Evolutionary conservation across 2,888 invertebrate species (phyloP), one percentile per base, ranked within the genome.

Genomic region (Parelbella ahira): DNA sequence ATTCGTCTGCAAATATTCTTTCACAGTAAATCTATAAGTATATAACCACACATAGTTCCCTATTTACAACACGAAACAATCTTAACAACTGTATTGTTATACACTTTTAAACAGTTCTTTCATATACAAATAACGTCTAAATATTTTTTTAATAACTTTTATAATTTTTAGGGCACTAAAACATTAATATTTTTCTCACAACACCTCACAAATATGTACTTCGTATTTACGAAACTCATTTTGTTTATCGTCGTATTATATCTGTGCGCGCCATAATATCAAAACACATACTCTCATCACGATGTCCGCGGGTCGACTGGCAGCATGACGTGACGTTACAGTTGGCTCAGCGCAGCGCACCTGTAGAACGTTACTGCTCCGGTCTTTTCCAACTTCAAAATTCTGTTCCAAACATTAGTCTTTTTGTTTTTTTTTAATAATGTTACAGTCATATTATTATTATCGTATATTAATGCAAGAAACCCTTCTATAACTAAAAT

Each of bases 301-400:
- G 32, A 15, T 24, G 20, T 33, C 30, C 49, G 48, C 51, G 53
- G 15, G 44, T 36, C 46, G 44, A 56, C 56, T 56, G 52, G 36
- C 46, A 41, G 20, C 32, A 20, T 7, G 33, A 34, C 32, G 38
- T 10, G 24, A 11, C 27, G 21, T 27, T 30, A 8, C 37, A 8
- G 44, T 20, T 32, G 27, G 42, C 38, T 50, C 47, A 47, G 42
- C 50, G 51, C 29, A 30, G 23, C 53, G 53, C 56, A 56, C 56
- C 56, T 56, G 56, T 56, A 48, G 53, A 29, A 23, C 30, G 38
- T n/a, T n/a, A n/a, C n/a, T n/a, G n/a, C n/a, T n/a, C n/a, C n/a
- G n/a, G n/a, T n/a, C n/a, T n/a, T n/a, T n/a, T n/a, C n/a, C n/a
- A n/a, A n/a, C n/a, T n/a, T n/a, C n/a, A n/a, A n/a, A n/a, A n/a